phyloP scores from a whole-genome alignment of 2,888 invertebrate genomes.

The Mesopsocus fuscifrons region DNA sequence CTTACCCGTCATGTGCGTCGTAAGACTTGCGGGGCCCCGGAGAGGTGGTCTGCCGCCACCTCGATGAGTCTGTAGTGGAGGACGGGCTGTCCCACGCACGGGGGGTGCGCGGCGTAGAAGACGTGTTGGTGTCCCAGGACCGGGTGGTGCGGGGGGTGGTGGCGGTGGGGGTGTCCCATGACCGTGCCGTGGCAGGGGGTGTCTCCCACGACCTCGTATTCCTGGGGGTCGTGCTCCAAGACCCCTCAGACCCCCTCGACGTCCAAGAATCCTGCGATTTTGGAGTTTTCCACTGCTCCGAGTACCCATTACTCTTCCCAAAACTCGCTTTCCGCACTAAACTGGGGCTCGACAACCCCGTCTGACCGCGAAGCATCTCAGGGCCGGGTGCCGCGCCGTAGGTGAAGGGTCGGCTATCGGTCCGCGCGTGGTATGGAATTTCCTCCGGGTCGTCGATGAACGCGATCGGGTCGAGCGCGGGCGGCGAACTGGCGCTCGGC shows the following conservation, averaged over 20 bases:
- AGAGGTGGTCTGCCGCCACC: neutral
- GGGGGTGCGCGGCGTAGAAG: slow-evolving; percentile 12
- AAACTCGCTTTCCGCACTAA: slow-evolving; percentile 54
- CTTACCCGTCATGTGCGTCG: slow-evolving; percentile 31
- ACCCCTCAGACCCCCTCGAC: slow-evolving; percentile 13
- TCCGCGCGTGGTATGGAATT: slow-evolving; percentile 82
- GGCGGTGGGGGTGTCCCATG: too few species aligned
- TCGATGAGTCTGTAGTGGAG: neutral
- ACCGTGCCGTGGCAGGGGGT: too few species aligned
- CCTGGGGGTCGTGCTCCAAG: slow-evolving; percentile 14
- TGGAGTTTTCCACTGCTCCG: slow-evolving; percentile 22
- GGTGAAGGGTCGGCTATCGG: slow-evolving; percentile 74
- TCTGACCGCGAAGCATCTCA: slow-evolving; percentile 47
- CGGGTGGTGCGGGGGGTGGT: too few species aligned
- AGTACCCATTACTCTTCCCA: slow-evolving; percentile 24
- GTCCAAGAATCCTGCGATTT: slow-evolving; percentile 18
- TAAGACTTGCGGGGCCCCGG: slow-evolving; percentile 21
- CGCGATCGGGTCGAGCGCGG: slow-evolving; percentile 9
- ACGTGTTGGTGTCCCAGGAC: too few species aligned
- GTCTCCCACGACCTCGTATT: slow-evolving; percentile 3
- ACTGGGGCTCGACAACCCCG: slow-evolving; percentile 65
- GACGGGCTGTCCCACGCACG: slow-evolving; percentile 9
- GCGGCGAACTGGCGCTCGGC: slow-evolving; percentile 11
- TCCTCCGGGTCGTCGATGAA: slow-evolving; percentile 32
- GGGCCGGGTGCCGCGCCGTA: slow-evolving; percentile 47